Base-by-base conservation (phyloP, 2,888 invertebrate species). In the Ferdinandea cuprea region DNA sequence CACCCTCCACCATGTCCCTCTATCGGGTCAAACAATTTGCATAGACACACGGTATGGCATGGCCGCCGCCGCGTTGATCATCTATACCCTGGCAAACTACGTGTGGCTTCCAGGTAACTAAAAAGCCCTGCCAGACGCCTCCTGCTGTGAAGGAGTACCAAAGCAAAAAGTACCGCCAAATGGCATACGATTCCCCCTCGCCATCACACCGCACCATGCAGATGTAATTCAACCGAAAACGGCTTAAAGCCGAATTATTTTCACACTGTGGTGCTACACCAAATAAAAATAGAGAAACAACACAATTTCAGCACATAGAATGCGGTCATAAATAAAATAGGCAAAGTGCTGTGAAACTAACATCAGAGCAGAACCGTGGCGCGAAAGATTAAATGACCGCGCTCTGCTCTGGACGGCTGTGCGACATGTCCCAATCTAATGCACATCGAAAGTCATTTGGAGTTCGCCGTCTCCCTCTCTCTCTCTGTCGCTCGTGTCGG, bases 171-270 rank as follows among this genome's bases (percentile, higher is more conserved):
- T 76, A 81, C 76, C 76, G 76, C 76, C 76, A 71, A 81, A 71
- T 81, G 69, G 69, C 69, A 58, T 48, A 68, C 30, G 68, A 32
- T 44, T 37, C 44, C n/a, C 25, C 32, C n/a, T 37, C 25, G n/a
- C n/a, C n/a, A n/a, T n/a, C 42, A 30, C 13, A 6, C 13, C 8
- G 42, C 5, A 19, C 61, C 15, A 52, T 25, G 61, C 37, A 15
- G 6, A 46, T 58, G 76, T 76, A 76, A 76, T 71, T 81, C 81
- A 56, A 66, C 79, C 73, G 79, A 84, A 84, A 83, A 84, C 63
- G 84, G 84, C 79, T 79, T 74, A 52, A 35, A 79, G 68, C 74
- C 79, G 84, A 84, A 84, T 84, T 84, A 84, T 84, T 79, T 84
- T 74, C 84, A 84, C 84, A 79, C 84, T 61, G 73, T 46, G 52